These are phyloP conservation scores for Atlantisia rogersi DNA, from an alignment of 2,113 vertebrate genomes.

Conservation along the genomic window DNA sequence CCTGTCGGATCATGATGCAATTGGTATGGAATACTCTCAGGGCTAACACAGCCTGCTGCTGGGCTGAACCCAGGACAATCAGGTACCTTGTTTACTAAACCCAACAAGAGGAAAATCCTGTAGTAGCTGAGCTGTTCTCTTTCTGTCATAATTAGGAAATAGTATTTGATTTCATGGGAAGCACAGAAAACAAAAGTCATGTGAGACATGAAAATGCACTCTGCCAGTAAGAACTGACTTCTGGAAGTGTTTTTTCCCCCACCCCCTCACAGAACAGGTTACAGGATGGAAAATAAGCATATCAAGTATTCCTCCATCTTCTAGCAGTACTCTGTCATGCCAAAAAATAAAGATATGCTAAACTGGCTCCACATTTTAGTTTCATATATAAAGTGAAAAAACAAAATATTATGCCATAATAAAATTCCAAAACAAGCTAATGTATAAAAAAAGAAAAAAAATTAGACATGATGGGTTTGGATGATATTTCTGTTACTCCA, in stretches of 20 bases:
- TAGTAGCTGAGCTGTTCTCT: conserved; percentile 35
- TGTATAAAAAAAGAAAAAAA: too few relatives aligned
- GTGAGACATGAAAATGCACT: neutral
- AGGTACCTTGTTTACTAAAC: conserved; percentile 37
- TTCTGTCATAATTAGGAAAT: conserved; percentile 22
- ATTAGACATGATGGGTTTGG: neutral
- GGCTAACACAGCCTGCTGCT: too few relatives aligned
- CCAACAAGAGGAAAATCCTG: neutral
- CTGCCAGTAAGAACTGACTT: neutral
- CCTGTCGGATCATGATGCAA: too few relatives aligned
- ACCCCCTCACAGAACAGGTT: neutral
- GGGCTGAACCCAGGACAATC: too few relatives aligned
- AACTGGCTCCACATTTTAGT: neutral
- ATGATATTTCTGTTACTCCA: neutral
- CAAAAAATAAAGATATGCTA: neutral
- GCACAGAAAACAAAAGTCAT: neutral
- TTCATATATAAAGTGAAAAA: neutral
- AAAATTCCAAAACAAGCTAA: neutral
- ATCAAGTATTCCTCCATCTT: neutral
- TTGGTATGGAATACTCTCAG: too few relatives aligned
- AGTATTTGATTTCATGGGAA: neutral
- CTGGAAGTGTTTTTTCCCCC: neutral
- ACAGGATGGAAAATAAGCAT: neutral
- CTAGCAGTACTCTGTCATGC: neutral
- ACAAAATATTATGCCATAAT: neutral